Evolutionary conservation across 2,797 vertebrate species (phyloP).

Genomic region (Phataginus tetradactyla): DNA sequence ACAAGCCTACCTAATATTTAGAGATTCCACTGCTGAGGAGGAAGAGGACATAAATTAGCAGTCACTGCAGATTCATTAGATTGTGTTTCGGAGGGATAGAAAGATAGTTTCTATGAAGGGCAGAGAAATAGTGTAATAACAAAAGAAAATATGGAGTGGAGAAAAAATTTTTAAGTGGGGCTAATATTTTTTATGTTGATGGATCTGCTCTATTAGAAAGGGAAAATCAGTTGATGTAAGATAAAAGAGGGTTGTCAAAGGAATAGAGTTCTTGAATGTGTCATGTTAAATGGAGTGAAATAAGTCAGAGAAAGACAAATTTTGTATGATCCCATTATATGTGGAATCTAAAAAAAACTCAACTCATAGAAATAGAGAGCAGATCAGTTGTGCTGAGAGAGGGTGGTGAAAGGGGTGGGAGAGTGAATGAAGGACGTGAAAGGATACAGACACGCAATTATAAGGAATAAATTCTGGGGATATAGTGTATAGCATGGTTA

Average conservation of each 20-base stretch:
- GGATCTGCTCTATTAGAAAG: background rate
- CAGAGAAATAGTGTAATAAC: background rate
- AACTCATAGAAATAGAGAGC: background rate
- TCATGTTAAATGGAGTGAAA: background rate
- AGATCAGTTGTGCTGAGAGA: background rate
- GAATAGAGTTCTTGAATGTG: background rate
- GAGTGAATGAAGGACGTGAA: background rate
- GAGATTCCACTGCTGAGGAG: background rate
- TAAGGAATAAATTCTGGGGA: background rate
- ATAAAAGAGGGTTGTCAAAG: background rate
- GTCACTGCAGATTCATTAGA: background rate
- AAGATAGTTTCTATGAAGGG: background rate
- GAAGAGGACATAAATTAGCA: background rate
- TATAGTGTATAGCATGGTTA: background rate
- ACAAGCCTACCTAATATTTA: background rate
- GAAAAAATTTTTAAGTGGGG: background rate
- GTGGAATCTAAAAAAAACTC: background rate
- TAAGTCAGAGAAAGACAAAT: background rate
- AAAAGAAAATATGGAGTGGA: background rate
- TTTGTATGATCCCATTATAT: background rate
- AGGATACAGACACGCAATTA: background rate
- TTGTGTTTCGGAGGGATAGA: background rate
- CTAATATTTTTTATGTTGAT: background rate
- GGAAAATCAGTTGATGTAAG: background rate
- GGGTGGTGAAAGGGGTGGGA: too few relatives aligned